Conservation (phyloP, 2,797 vertebrate genomes). For the Crax fasciolata region DNA sequence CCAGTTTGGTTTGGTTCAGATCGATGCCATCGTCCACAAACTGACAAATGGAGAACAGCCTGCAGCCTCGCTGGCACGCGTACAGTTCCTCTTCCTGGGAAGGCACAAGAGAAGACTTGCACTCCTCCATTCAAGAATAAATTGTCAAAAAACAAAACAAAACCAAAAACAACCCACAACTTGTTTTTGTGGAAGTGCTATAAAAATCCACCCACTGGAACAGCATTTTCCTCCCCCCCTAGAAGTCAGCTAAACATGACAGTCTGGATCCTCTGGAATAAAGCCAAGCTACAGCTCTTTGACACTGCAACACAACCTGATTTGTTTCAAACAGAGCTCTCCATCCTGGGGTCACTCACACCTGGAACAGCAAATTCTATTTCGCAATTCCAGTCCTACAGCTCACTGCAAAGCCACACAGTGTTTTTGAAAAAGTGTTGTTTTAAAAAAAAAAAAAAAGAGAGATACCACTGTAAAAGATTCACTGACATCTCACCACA, state of each 20-base stretch:
- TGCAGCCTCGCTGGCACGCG: constrained; percentile 96
- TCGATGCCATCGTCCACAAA: constrained; percentile 94
- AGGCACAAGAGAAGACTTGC: constrained; percentile 66
- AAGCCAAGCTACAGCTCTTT: neutral
- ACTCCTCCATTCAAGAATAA: neutral
- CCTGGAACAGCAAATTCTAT: neutral
- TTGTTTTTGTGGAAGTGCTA: neutral
- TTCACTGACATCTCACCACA: neutral
- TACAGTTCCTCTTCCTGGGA: constrained; percentile 94
- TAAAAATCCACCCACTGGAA: neutral
- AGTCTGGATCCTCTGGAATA: neutral
- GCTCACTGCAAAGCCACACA: neutral
- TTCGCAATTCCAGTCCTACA: neutral
- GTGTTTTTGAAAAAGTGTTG: neutral
- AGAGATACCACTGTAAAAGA: neutral
- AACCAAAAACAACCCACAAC: neutral
- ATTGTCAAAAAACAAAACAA: neutral
- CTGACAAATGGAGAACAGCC: constrained; percentile 98
- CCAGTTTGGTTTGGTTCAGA: constrained; percentile 92
- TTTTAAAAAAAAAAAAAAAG: neutral
- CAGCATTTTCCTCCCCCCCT: neutral
- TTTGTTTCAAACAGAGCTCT: neutral
- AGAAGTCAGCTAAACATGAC: neutral
- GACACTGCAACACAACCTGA: rapidly evolving
- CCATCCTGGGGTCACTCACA: neutral